These are phyloP conservation scores for Malurus alboscapulatus DNA, from an alignment of 2,113 vertebrate species.

Conservation along the genomic window DNA sequence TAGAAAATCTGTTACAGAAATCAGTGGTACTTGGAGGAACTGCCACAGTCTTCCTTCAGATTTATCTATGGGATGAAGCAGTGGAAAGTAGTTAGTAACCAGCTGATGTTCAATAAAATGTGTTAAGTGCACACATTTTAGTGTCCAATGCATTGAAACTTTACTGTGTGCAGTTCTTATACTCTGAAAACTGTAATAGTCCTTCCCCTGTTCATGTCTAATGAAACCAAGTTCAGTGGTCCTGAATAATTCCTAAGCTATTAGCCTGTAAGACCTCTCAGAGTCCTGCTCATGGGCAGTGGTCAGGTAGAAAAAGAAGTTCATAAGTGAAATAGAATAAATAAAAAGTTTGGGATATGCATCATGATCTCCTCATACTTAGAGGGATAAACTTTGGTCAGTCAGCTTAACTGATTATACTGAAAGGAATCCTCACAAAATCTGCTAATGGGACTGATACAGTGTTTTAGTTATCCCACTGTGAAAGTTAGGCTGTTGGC, in stretches of 20 bases:
- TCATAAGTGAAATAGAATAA: neutral
- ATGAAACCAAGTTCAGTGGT: too few relatives aligned
- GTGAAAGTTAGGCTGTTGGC: neutral
- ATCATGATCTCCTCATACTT: neutral
- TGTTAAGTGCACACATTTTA: neutral
- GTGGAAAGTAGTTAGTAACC: neutral
- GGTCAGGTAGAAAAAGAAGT: neutral
- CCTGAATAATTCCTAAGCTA: rapidly evolving
- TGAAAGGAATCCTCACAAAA: neutral
- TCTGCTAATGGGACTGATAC: neutral
- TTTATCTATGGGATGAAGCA: neutral
- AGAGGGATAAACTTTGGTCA: neutral
- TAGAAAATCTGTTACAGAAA: neutral
- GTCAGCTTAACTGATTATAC: neutral
- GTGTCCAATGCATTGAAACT: neutral
- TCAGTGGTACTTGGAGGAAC: neutral
- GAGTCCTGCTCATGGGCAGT: neutral
- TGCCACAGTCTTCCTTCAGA: neutral
- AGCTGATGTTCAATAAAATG: neutral
- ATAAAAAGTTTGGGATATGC: neutral
- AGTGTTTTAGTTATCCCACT: neutral
- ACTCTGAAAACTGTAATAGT: neutral
- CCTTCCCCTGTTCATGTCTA: neutral
- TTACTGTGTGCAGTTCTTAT: neutral
- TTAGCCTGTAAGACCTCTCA: neutral